phyloP scores from a whole-genome alignment of 1,140 invertebrate genomes.

The Listronotus bonariensis region DNA sequence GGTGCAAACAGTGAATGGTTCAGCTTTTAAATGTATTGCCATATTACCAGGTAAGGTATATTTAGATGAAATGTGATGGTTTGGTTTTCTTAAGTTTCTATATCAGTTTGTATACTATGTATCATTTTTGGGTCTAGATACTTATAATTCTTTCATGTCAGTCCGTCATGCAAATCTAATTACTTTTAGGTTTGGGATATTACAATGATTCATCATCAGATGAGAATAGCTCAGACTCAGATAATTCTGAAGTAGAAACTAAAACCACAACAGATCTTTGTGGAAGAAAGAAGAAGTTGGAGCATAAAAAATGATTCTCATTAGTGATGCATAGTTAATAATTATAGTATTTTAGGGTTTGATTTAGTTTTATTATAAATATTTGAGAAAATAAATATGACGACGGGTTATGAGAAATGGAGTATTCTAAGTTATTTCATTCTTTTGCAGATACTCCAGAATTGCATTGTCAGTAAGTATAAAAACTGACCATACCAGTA shows the following conservation, averaged over 20 bases:
- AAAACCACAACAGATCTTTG: conserved; percentile 61
- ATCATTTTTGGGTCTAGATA: neutral
- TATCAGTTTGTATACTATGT: conserved; percentile 1
- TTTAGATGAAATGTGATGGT: too few relatives aligned
- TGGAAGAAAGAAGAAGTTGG: conserved; percentile 57
- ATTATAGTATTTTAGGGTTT: too few relatives aligned
- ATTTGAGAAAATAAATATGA: too few relatives aligned
- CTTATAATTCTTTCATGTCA: neutral
- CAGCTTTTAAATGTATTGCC: conserved; percentile 69
- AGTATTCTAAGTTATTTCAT: too few relatives aligned
- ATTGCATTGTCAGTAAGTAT: too few relatives aligned
- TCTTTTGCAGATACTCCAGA: too few relatives aligned
- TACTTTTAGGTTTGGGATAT: conserved; percentile 63
- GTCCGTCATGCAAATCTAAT: neutral
- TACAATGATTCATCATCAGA: conserved; percentile 74
- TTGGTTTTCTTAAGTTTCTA: too few relatives aligned
- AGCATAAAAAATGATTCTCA: too few relatives aligned
- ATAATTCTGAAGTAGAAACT: conserved; percentile 48
- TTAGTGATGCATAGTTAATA: too few relatives aligned
- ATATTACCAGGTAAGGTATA: conserved; percentile 65
- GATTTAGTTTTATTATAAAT: too few relatives aligned
- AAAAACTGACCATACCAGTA: too few relatives aligned
- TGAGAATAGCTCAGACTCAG: conserved; percentile 64
- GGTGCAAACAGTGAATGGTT: conserved; percentile 6
- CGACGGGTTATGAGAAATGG: too few relatives aligned